These are phyloP conservation scores for Agapornis canus DNA, from an alignment of 2,797 vertebrate genomes.

Conservation along the genomic window DNA sequence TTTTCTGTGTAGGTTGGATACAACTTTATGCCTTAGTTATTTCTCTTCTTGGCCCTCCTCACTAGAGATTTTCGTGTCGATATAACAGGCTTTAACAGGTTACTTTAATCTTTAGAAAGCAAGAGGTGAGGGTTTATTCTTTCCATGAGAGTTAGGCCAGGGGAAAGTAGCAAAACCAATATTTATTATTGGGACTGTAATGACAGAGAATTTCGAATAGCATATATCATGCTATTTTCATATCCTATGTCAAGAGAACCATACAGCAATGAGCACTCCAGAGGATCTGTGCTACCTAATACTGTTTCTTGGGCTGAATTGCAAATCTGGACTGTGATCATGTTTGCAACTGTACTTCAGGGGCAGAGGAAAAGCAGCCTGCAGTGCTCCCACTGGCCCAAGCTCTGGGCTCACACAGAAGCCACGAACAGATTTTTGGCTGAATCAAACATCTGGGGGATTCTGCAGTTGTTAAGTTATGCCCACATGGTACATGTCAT, in stretches of 20 bases:
- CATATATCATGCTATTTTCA: background rate
- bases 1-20: conserved; percentile 49
- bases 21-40: conserved; percentile 61
- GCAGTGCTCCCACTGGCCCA: background rate
- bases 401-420: background rate
- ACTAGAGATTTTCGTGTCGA: conserved; percentile 8
- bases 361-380: background rate
- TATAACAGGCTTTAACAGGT: conserved; percentile 23
- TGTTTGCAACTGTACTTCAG: background rate
- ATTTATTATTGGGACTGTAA: background rate
- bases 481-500: background rate
- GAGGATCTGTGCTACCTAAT: background rate
- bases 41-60: conserved; percentile 52
- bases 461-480: background rate
- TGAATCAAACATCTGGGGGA: conserved; percentile 31
- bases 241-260: background rate
- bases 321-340: background rate
- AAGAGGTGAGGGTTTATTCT: background rate
- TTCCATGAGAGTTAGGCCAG: background rate
- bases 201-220: background rate
- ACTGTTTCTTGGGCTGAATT: background rate
- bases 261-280: background rate
- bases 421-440: conserved; percentile 11
- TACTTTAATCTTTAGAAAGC: background rate
- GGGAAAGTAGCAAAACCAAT: background rate